A percentile compares a stretch with the other conserved stretches of the same genome.
These are phyloP conservation scores for Exocentrus adspersus DNA, from an alignment of 2,888 invertebrate species.

Conservation along the genomic window DNA sequence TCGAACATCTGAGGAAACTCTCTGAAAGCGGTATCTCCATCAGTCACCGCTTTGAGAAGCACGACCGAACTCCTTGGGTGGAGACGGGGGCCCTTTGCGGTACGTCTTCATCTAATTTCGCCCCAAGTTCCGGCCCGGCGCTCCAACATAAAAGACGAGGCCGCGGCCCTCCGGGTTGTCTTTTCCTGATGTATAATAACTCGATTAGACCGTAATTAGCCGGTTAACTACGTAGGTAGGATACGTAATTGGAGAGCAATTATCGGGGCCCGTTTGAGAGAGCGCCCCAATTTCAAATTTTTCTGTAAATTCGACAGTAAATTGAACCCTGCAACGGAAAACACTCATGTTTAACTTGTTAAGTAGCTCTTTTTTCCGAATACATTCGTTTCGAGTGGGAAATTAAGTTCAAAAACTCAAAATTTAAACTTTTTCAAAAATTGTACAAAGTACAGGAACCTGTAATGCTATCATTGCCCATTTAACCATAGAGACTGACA, in stretches of 20 bases:
- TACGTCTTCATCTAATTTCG: slow-evolving; percentile 36
- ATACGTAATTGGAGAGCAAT: not conserved
- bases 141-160: slow-evolving; percentile 41
- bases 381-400: too few relatives aligned
- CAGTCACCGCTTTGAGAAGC: slow-evolving; percentile 11
- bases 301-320: too few relatives aligned
- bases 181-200: slow-evolving; percentile 34
- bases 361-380: too few relatives aligned
- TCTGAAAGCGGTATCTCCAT: slow-evolving; percentile 1
- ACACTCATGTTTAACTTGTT: too few relatives aligned
- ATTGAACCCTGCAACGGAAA: too few relatives aligned
- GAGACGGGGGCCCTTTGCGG: slow-evolving; percentile 25
- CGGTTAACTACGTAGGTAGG: slow-evolving; percentile 18
- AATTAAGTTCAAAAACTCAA: too few relatives aligned
- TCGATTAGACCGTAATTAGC: slow-evolving; percentile 37
- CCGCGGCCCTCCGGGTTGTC: slow-evolving; percentile 37
- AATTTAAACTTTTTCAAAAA: too few relatives aligned
- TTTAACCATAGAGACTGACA: too few relatives aligned
- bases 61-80: slow-evolving; percentile 17
- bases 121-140: slow-evolving; percentile 35
- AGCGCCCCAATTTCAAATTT: too few relatives aligned
- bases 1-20: slow-evolving; percentile 16
- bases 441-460: too few relatives aligned
- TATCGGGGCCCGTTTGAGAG: too few relatives aligned
- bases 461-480: too few relatives aligned